These are phyloP conservation scores for Aradophagus sp. DNA, from an alignment of 1,140 invertebrate genomes.

Conservation along the genomic window DNA sequence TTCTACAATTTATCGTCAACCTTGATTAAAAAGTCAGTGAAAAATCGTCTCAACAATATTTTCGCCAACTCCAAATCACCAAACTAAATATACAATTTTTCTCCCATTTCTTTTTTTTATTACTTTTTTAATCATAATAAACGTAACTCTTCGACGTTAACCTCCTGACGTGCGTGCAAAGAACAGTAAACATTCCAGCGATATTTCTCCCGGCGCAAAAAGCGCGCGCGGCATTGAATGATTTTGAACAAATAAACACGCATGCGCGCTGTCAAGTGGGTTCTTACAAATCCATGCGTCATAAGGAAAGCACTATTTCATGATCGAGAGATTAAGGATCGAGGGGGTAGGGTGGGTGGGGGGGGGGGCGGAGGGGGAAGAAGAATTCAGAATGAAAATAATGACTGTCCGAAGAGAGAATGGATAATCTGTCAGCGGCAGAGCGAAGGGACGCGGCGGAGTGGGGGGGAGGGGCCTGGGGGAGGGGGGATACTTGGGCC, in stretches of 20 bases:
- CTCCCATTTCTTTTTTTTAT: too few species aligned
- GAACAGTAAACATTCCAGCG: too few species aligned
- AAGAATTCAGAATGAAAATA: conserved; percentile 51
- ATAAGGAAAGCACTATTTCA: conserved; percentile 57
- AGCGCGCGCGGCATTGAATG: conserved; percentile 3
- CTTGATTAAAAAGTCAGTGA: too few species aligned
- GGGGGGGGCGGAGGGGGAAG: too few species aligned
- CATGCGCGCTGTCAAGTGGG: conserved; percentile 37
- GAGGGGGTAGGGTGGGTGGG: too few species aligned
- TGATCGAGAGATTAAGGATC: conserved; percentile 50
- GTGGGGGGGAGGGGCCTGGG: conserved; percentile 2
- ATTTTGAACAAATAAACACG: conserved; percentile 43
- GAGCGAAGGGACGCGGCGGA: conserved; percentile 2
- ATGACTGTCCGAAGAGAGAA: conserved; percentile 56
- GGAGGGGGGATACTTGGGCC: conserved; percentile 41
- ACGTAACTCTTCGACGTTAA: too few species aligned
- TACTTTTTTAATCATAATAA: too few species aligned
- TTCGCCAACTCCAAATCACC: too few species aligned
- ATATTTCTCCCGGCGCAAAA: conserved; percentile 17
- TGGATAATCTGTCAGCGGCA: conserved; percentile 57
- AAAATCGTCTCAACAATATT: too few species aligned
- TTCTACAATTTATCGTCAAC: too few species aligned
- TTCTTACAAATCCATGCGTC: conserved; percentile 49
- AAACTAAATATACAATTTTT: too few species aligned
- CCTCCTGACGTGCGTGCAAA: too few species aligned